Conservation (phyloP, 2,888 invertebrate species). For the Eristalis arbustorum region DNA sequence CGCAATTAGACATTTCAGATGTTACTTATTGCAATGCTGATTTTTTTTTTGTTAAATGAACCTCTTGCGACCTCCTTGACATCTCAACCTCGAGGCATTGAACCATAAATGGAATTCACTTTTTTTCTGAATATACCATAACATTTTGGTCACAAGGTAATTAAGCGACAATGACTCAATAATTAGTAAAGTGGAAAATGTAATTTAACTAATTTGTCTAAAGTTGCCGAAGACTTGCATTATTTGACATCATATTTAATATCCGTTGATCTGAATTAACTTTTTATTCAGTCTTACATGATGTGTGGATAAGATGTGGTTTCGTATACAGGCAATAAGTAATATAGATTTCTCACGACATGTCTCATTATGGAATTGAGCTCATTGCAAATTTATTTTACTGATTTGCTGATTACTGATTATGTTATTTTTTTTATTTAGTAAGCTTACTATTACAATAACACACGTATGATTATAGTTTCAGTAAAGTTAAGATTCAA, state of each 20-base stretch:
- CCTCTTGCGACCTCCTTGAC: conserved; percentile 21
- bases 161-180: conserved; percentile 27
- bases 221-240: conserved; percentile 21
- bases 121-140: conserved; percentile 35
- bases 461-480: too few relatives aligned
- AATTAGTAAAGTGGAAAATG: conserved; percentile 37
- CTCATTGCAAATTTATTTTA: too few relatives aligned
- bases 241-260: conserved; percentile 27
- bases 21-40: conserved; percentile 35
- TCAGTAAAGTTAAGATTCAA: too few relatives aligned
- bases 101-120: conserved; percentile 42
- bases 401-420: too few relatives aligned
- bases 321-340: background rate
- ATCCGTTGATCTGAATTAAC: too few relatives aligned
- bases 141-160: conserved; percentile 12
- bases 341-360: too few relatives aligned
- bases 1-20: conserved; percentile 28
- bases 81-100: conserved; percentile 45
- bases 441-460: too few relatives aligned
- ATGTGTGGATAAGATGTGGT: background rate
- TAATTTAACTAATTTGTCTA: conserved; percentile 24
- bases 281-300: background rate
- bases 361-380: too few relatives aligned
- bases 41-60: conserved; percentile 19
- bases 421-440: too few relatives aligned